Percentiles rank a stretch among this genome's conserved stretches.
Evolutionary conservation across 2,888 invertebrate genomes (phyloP).

Genomic region (Limnephilus marmoratus): DNA sequence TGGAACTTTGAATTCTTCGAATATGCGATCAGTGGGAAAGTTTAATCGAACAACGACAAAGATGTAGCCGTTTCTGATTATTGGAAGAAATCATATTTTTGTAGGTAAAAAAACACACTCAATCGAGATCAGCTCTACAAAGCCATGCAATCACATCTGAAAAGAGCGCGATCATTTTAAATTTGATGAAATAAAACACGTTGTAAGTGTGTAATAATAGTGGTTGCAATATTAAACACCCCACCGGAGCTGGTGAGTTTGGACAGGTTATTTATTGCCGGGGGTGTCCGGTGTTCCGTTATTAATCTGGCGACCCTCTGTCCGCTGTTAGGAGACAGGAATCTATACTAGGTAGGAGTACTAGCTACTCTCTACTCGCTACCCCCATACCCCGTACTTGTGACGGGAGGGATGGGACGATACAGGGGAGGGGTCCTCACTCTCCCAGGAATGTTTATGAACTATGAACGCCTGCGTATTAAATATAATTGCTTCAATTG

Average conservation of each 20-base stretch:
- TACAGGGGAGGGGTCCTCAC: slow-evolving; percentile 28
- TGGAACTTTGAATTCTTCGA: too few relatives aligned
- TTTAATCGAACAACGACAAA: too few relatives aligned
- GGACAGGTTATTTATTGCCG: slow-evolving; percentile 66
- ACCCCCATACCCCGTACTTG: slow-evolving; percentile 2
- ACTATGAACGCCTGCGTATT: slow-evolving; percentile 45
- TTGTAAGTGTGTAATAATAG: background rate
- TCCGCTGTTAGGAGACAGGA: slow-evolving; percentile 17
- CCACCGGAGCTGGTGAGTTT: slow-evolving; percentile 12
- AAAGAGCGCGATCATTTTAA: background rate
- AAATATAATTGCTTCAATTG: slow-evolving; percentile 33
- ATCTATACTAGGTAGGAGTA: slow-evolving; percentile 30
- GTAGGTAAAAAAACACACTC: background rate
- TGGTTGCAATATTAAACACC: background rate
- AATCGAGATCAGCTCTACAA: background rate
- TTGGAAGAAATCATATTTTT: too few relatives aligned
- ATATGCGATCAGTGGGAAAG: too few relatives aligned
- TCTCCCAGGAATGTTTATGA: slow-evolving; percentile 56
- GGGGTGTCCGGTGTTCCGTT: slow-evolving; percentile 65
- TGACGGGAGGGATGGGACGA: slow-evolving; percentile 27
- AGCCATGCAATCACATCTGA: background rate
- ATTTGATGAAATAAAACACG: background rate
- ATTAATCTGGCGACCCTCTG: slow-evolving; percentile 61
- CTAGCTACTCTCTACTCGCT: background rate
- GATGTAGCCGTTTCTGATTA: too few relatives aligned